phyloP scores from a whole-genome alignment of 2,797 vertebrate genomes.

The Bufotes viridis region DNA sequence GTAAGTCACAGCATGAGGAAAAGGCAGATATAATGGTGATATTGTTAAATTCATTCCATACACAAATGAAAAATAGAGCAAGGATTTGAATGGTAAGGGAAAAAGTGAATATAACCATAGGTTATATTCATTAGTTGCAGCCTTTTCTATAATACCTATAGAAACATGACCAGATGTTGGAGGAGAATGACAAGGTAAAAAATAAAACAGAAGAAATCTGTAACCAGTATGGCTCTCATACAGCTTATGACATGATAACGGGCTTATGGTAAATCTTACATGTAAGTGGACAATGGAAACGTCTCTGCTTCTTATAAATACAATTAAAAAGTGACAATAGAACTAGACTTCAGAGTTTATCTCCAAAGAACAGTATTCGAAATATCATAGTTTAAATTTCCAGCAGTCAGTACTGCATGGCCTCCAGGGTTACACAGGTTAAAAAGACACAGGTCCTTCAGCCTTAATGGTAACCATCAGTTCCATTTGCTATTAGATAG shows the following conservation, averaged over 20 bases:
- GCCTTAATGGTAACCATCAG: too few species aligned
- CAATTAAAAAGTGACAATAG: not conserved
- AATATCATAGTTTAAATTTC: not conserved
- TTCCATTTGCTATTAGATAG: too few species aligned
- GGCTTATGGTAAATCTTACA: constrained; percentile 4
- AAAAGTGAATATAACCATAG: not conserved
- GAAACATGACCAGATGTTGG: not conserved
- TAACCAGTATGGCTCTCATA: not conserved
- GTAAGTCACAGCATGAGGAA: not conserved
- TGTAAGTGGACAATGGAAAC: not conserved
- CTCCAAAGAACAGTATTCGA: not conserved
- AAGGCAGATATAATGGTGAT: not conserved
- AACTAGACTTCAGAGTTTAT: not conserved
- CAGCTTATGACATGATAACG: not conserved
- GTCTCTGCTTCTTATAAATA: too few species aligned
- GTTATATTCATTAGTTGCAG: not conserved
- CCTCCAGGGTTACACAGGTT: not conserved
- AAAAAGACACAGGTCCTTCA: too few species aligned
- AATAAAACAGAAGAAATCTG: not conserved
- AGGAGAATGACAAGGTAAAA: not conserved
- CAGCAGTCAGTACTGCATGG: not conserved
- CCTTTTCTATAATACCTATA: too few species aligned
- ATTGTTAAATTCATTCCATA: not conserved
- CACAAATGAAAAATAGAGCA: not conserved
- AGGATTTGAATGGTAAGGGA: not conserved